Evolutionary conservation across 2,888 invertebrate species (phyloP), one percentile per base, ranked within the genome.

Genomic region (Linnaemya vulpina): DNA sequence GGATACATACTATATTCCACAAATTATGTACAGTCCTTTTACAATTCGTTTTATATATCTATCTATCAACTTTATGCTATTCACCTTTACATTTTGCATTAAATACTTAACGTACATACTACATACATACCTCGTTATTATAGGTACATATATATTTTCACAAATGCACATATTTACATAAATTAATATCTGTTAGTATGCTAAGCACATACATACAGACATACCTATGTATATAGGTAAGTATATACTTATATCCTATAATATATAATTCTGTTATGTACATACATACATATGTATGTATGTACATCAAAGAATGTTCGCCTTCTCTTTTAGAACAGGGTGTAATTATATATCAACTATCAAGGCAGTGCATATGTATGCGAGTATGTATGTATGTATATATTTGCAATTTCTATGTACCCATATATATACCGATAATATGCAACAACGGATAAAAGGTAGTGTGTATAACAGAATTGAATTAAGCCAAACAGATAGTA

Each of bases 381-480:
- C 9, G 11, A 10, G 5, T 40, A 40, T 40, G 9, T 10, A 8
- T 8, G 9, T 40, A 40, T 1, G 9, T 40, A 40, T 5, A 30
- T 30, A 30, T 5, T 30, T 30, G 5, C 30, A 30, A n/a, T 30
- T 30, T 5, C 30, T 30, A 30, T 30, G 30, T 30, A 30, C 30
- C 2, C 5, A 30, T 30, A 30, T 17, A 17, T 30, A 20, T 75
- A 65, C 43, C 35, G 67, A 67, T 25, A 55, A 53, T 43, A n/a
- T 55, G 30, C 65, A 63, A n/a, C 60, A 46, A 60, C 10, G 5
- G 46, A 55, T 55, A 53, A 46, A 43, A 62, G 46, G 49, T 62
- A 25, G 65, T 76, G 75, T 76, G 65, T 76, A 76, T 76, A 76
- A 76, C 63, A 74, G 62, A 63, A 74, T 51, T 51, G 1, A 5